These are phyloP conservation scores for Ormyrus rosae DNA, from an alignment of 2,888 invertebrate genomes.

Conservation along the genomic window DNA sequence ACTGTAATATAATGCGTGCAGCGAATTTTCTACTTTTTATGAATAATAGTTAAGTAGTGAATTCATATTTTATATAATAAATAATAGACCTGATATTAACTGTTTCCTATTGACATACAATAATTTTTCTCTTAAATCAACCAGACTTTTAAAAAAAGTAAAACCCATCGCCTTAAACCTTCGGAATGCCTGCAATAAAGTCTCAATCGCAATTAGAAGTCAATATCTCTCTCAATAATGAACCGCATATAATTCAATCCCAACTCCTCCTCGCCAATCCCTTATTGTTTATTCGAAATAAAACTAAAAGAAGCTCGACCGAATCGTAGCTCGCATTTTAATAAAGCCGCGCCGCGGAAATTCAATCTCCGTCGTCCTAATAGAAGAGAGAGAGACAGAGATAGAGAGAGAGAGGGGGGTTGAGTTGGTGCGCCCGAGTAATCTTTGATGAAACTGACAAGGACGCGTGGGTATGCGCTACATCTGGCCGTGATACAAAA, in stretches of 20 bases:
- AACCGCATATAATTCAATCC: background rate
- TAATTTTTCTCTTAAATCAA: too few species aligned
- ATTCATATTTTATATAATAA: too few species aligned
- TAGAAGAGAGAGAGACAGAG: constrained; percentile 13
- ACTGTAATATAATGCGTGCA: too few species aligned
- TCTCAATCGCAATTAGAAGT: too few species aligned
- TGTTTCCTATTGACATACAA: too few species aligned
- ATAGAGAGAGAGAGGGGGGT: constrained; percentile 52
- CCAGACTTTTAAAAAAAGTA: too few species aligned
- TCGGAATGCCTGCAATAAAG: too few species aligned
- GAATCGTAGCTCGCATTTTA: constrained; percentile 38
- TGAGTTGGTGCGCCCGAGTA: constrained; percentile 55
- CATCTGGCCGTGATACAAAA: constrained; percentile 44
- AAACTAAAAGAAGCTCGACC: background rate
- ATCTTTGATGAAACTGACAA: constrained; percentile 53
- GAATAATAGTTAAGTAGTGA: too few species aligned
- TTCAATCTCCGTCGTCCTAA: constrained; percentile 42
- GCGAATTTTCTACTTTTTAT: too few species aligned
- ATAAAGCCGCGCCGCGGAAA: constrained; percentile 37
- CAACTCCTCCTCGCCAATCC: background rate
- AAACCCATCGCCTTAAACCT: too few species aligned
- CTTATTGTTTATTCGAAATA: constrained; percentile 26
- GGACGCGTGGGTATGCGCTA: background rate
- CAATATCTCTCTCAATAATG: background rate
- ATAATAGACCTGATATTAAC: too few species aligned